These are phyloP conservation scores for Thymelicus sylvestris DNA, from an alignment of 2,888 invertebrate species.

Conservation along the genomic window DNA sequence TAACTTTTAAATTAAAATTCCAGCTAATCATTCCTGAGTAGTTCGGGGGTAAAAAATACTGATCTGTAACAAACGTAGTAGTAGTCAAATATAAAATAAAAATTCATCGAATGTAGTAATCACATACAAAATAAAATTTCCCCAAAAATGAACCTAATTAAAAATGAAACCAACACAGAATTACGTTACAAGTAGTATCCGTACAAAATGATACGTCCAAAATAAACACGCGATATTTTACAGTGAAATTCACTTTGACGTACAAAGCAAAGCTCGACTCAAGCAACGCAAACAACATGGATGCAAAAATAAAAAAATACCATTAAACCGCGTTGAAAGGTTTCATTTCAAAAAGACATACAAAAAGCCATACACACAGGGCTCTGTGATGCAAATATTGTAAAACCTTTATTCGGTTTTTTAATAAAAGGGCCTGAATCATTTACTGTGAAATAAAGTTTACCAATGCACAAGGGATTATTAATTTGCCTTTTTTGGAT, in stretches of 20 bases:
- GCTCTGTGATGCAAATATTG: conserved; percentile 17
- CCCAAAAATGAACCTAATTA: not conserved
- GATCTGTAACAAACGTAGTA: no score
- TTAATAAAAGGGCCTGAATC: not conserved
- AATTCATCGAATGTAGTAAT: not conserved
- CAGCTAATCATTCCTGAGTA: no score
- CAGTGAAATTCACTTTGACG: conserved; percentile 30
- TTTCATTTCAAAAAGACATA: conserved; percentile 15
- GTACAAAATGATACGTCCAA: conserved; percentile 7
- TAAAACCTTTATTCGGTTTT: conserved; percentile 8
- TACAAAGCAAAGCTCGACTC: conserved; percentile 25
- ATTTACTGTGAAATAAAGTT: not conserved
- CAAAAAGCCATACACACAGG: conserved; percentile 8
- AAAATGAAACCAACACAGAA: conserved; percentile 1
- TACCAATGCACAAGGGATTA: not conserved
- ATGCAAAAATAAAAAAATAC: conserved; percentile 26
- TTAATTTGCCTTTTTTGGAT: no score
- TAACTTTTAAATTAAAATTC: no score
- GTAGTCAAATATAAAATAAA: no score
- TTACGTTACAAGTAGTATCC: conserved; percentile 4
- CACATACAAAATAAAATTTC: no score
- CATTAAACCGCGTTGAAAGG: conserved; percentile 26
- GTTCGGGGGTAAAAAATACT: no score
- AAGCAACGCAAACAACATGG: conserved; percentile 23
- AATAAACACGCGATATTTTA: conserved; percentile 19